Conservation (phyloP, 2,113 vertebrate genomes). For the Phoxinus phoxinus region DNA sequence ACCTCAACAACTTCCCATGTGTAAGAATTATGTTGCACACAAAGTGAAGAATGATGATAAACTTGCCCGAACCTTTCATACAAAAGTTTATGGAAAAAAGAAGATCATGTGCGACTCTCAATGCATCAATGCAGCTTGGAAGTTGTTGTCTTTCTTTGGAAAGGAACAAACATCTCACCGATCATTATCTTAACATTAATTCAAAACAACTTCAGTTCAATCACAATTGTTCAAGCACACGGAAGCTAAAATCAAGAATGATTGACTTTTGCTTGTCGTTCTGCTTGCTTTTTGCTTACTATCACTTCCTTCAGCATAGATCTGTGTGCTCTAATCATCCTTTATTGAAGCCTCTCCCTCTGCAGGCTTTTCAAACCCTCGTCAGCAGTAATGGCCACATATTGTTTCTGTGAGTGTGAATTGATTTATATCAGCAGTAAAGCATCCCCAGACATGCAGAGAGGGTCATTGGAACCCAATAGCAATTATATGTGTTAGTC, state of each 20-base stretch:
- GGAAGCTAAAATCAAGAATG: conserved; percentile 56
- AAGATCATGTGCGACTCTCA: neutral
- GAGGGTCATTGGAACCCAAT: conserved; percentile 79
- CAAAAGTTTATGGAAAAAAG: neutral
- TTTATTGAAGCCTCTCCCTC: conserved; percentile 76
- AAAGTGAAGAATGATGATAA: neutral
- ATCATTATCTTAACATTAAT: conserved; percentile 37
- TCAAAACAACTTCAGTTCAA: conserved; percentile 23
- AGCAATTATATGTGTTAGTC: conserved; percentile 83
- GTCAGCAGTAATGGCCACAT: conserved; percentile 81
- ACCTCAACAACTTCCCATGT: neutral
- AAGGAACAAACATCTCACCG: conserved; percentile 17
- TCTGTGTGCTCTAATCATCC: conserved; percentile 71
- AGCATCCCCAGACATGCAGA: conserved; percentile 74
- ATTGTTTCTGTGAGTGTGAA: conserved; percentile 83
- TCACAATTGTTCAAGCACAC: conserved; percentile 15
- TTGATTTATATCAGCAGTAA: conserved; percentile 81
- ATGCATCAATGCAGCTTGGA: neutral
- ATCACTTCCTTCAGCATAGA: conserved; percentile 67
- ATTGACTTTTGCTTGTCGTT: conserved; percentile 59
- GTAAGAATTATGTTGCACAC: neutral
- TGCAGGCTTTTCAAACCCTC: conserved; percentile 71
- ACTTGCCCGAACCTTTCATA: neutral
- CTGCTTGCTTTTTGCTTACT: conserved; percentile 58
- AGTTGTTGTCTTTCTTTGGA: conserved; percentile 8